These are phyloP conservation scores for Clivina fossor DNA, from an alignment of 2,888 invertebrate species.

Conservation along the genomic window DNA sequence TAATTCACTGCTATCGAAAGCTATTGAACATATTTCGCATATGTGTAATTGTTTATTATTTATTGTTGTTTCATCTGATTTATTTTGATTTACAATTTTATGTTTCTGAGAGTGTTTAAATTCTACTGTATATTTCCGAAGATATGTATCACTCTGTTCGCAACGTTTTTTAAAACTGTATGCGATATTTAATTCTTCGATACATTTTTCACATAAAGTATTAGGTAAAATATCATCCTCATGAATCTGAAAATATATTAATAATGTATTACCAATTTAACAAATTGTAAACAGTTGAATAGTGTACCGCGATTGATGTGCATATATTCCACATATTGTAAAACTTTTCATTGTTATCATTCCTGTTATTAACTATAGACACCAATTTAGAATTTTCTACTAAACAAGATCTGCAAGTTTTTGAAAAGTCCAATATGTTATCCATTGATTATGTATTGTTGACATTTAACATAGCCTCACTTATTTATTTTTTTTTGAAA, in stretches of 20 bases:
- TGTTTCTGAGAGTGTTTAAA: too few relatives aligned
- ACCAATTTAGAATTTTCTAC: constrained; percentile 6
- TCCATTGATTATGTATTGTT: constrained; percentile 13
- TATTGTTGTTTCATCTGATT: constrained; percentile 5
- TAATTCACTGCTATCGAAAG: constrained; percentile 5
- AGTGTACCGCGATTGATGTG: constrained; percentile 9
- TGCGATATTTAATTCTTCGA: constrained; percentile 53
- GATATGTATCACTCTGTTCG: constrained; percentile 49
- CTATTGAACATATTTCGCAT: constrained; percentile 17
- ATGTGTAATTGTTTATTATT: neutral
- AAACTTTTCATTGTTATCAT: neutral
- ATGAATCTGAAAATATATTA: neutral
- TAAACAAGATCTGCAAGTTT: constrained; percentile 22
- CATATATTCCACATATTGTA: neutral
- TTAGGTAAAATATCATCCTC: neutral
- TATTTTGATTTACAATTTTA: neutral
- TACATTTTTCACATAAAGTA: constrained; percentile 44
- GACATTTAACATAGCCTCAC: too few relatives aligned
- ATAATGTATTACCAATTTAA: too few relatives aligned
- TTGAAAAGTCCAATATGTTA: constrained; percentile 7
- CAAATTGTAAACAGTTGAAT: too few relatives aligned
- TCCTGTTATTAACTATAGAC: constrained; percentile 5
- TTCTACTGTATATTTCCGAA: constrained; percentile 13
- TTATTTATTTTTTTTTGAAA: too few relatives aligned
- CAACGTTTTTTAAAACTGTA: constrained; percentile 57